These are phyloP conservation scores for Patella vulgata DNA, from an alignment of 1,140 invertebrate genomes.

Conservation along the genomic window DNA sequence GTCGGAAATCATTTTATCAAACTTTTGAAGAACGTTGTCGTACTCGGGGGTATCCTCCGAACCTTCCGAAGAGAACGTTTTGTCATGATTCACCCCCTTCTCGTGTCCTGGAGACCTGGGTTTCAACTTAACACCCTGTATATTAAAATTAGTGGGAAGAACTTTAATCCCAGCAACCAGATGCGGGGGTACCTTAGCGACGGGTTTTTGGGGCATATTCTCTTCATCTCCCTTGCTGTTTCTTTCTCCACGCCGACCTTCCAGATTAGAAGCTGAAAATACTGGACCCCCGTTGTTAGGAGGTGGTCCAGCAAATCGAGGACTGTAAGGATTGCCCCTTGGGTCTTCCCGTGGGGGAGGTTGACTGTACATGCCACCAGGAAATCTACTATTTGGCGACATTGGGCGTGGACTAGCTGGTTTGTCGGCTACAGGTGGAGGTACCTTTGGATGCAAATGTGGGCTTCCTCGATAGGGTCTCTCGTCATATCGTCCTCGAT, in stretches of 20 bases:
- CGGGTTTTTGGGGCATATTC: slow-evolving; percentile 32
- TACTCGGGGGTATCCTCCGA: slow-evolving; percentile 9
- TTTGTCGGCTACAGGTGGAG: slow-evolving; percentile 8
- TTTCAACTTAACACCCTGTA: slow-evolving; percentile 26
- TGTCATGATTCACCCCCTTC: no score
- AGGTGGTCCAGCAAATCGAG: neutral
- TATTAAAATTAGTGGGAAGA: slow-evolving; percentile 32
- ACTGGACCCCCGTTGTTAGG: slow-evolving; percentile 26
- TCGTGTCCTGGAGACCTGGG: slow-evolving; percentile 1
- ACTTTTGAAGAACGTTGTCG: slow-evolving; percentile 12
- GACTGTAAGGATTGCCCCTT: no score
- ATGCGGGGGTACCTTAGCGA: slow-evolving; percentile 52
- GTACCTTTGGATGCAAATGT: neutral
- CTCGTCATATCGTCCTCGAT: neutral
- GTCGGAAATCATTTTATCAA: neutral
- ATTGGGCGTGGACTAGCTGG: neutral
- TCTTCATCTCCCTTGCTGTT: slow-evolving; percentile 13
- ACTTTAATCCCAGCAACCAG: slow-evolving; percentile 46
- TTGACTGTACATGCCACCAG: no score
- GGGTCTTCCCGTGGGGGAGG: no score
- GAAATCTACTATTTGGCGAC: no score
- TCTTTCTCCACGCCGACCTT: slow-evolving; percentile 28
- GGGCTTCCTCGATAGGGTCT: neutral
- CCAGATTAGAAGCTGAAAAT: slow-evolving; percentile 47
- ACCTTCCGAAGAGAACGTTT: neutral